These are phyloP conservation scores for Escarpia spicata DNA, from an alignment of 2,888 invertebrate species.

Conservation along the genomic window DNA sequence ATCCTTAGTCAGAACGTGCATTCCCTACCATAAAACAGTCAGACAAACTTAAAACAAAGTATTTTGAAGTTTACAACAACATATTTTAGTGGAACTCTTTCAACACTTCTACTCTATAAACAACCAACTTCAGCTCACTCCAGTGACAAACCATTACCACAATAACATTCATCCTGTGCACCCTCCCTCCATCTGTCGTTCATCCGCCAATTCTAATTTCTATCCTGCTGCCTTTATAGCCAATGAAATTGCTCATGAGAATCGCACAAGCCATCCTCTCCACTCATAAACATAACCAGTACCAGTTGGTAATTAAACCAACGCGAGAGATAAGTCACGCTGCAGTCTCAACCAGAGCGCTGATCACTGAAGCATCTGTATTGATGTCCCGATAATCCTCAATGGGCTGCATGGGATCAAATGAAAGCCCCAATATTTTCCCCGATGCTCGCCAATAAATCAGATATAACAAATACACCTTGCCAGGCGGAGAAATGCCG, in stretches of 20 bases:
- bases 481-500: not conserved
- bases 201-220: conserved; percentile 13
- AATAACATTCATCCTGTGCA: not conserved
- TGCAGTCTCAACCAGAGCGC: not conserved
- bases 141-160: not conserved
- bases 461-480: conserved; percentile 11
- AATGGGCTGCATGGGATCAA: not conserved
- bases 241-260: not conserved
- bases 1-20: not conserved
- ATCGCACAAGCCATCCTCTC: not conserved
- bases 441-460: not conserved
- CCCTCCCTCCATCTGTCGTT: conserved; percentile 1
- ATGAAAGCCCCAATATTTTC: not conserved
- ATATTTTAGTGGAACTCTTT: too few relatives aligned
- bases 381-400: not conserved
- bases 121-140: not conserved
- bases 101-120: too few relatives aligned
- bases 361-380: not conserved
- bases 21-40: not conserved
- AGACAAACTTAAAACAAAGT: not conserved
- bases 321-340: not conserved
- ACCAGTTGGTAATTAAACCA: conserved; percentile 14
- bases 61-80: too few relatives aligned
- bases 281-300: conserved; percentile 4
- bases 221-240: not conserved